Evolutionary conservation across 2,797 vertebrate genomes (phyloP), one percentile per base, ranked within the genome.

Genomic region (Myripristis jacobus): DNA sequence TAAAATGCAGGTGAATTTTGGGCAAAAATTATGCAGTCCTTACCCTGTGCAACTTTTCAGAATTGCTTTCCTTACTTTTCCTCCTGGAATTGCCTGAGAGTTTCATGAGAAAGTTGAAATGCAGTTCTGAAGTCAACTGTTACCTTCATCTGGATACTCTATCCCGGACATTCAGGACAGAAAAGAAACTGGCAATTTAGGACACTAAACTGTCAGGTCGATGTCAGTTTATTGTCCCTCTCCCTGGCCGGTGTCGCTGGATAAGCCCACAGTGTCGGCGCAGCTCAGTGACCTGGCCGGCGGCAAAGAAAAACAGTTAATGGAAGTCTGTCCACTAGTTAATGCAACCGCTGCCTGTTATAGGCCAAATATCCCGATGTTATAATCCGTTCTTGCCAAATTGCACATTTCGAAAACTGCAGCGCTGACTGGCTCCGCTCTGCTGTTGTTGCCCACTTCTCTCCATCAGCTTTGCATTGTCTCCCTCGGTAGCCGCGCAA

Each of bases 401-500:
- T 25, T 29, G 41, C 43, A 48, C 71, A 62, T 77, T 66, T 53
- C 24, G 75, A 21, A 68, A 70, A 75, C 1, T 41, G 70, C 48
- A 55, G 66, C 21, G 46, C 41, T 0, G 69, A 47, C 47, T 41
- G 67, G 58, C 19, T n/a, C 27, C 59, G 51, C 41, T 52, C 60
- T 70, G 59, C 73, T 67, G 72, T 72, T 75, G 81, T 71, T 76
- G 65, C 48, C 73, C 19, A 65, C 71, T 51, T 71, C 75, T 83
- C 76, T 82, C 75, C 84, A 87, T 89, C 80, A 77, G 76, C 48
- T 83, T 48, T 74, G 64, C 69, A 44, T 77, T 85, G 70, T 44
- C 77, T 79, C 58, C 66, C 83, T 75, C 82, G 76, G 78, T 71
- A 73, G 70, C 66, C 63, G 83, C 85, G 87, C 85, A 92, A 93